Evolutionary conservation across 2,113 vertebrate genomes (phyloP).

Genomic region (Scomber scombrus): DNA sequence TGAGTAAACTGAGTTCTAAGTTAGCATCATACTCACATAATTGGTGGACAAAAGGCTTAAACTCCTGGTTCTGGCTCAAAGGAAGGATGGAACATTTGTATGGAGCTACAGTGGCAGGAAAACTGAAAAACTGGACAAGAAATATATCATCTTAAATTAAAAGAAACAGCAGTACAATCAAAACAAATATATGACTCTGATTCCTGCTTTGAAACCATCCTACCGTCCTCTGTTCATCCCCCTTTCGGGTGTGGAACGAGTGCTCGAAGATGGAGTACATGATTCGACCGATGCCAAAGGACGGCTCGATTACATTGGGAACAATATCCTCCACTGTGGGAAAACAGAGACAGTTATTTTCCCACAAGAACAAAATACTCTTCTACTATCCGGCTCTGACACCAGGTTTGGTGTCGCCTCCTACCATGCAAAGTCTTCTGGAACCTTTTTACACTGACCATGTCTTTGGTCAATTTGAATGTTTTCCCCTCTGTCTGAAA

Average conservation of each 20-base stretch:
- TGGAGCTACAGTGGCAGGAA: constrained; percentile 91
- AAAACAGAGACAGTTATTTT: constrained; percentile 9
- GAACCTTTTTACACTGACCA: constrained; percentile 93
- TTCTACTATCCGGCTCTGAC: not conserved
- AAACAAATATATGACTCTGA: not conserved
- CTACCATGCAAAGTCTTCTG: constrained; percentile 94
- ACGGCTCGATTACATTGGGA: constrained; percentile 95
- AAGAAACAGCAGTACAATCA: not conserved
- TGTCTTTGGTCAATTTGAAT: constrained; percentile 91
- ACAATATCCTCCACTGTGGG: constrained; percentile 92
- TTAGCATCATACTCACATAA: constrained; percentile 87
- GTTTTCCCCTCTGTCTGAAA: constrained; percentile 91
- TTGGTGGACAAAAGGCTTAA: constrained; percentile 91
- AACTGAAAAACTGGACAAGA: constrained; percentile 91
- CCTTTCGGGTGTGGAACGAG: constrained; percentile 90
- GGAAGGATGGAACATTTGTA: constrained; percentile 96
- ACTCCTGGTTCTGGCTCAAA: constrained; percentile 95
- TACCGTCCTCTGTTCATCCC: constrained; percentile 95
- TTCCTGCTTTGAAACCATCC: constrained; percentile 49
- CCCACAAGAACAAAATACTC: constrained; percentile 19
- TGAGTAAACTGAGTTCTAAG: no score
- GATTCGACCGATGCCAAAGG: constrained; percentile 95
- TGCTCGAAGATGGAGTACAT: constrained; percentile 97
- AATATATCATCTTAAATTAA: not conserved
- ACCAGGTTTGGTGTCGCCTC: constrained; percentile 4